phyloP scores from a whole-genome alignment of 2,888 invertebrate genomes.

The Phania funesta region DNA sequence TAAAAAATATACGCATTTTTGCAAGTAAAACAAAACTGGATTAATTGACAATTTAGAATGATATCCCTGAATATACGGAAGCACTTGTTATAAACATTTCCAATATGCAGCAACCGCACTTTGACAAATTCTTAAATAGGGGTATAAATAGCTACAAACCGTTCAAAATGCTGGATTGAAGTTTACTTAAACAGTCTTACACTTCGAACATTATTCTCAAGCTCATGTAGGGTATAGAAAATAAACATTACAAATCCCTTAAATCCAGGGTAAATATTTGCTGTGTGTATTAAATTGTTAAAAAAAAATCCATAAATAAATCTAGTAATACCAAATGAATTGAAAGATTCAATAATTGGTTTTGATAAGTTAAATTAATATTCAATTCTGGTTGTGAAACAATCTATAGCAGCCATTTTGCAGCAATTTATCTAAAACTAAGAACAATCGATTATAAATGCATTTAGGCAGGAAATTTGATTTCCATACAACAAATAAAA shows the following conservation, averaged over 20 bases:
- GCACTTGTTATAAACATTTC: no score
- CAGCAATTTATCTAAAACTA: slow-evolving; percentile 3
- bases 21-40: no score
- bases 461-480: slow-evolving; percentile 15
- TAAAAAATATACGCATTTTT: no score
- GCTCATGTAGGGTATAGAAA: slow-evolving; percentile 40
- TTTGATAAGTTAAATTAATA: slow-evolving; percentile 63
- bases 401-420: slow-evolving; percentile 24
- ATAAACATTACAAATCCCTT: slow-evolving; percentile 58
- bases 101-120: no score
- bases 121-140: no score
- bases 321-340: slow-evolving; percentile 59
- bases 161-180: no score
- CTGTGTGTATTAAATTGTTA: slow-evolving; percentile 58
- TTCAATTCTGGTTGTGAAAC: slow-evolving; percentile 20
- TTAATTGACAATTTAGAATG: no score
- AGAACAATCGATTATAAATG: slow-evolving; percentile 26
- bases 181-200: no score
- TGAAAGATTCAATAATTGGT: slow-evolving; percentile 61
- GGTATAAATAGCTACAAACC: no score
- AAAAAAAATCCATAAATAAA: slow-evolving; percentile 43
- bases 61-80: no score
- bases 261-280: slow-evolving; percentile 66
- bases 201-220: neutral
- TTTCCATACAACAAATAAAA: slow-evolving; percentile 3